Evolutionary conservation across 2,113 vertebrate species (phyloP).

Genomic region (Anthoscopus minutus): DNA sequence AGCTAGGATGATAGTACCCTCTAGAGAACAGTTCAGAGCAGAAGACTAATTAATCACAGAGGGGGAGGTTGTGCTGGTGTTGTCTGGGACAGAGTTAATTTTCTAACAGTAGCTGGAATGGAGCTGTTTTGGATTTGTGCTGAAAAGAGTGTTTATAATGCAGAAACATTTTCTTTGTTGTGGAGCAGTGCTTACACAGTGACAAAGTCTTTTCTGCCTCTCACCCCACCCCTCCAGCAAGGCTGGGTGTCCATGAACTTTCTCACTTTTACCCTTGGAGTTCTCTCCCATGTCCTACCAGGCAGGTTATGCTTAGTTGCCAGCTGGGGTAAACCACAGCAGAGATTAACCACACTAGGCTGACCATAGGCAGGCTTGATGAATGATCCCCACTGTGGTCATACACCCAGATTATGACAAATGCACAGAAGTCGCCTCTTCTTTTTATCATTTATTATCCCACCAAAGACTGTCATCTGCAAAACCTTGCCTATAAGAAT

Average conservation of each 20-base stretch:
- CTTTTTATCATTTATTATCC: neutral
- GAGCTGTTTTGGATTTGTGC: neutral
- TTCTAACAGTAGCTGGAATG: neutral
- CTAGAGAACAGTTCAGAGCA: neutral
- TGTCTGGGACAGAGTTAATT: neutral
- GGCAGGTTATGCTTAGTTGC: neutral
- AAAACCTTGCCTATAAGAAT: neutral
- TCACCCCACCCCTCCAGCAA: neutral
- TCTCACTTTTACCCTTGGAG: neutral
- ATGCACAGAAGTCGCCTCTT: neutral
- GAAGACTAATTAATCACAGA: conserved; percentile 37
- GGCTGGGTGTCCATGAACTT: neutral
- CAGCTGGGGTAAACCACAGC: neutral
- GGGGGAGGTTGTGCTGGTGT: neutral
- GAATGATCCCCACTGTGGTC: neutral
- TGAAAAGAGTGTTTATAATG: neutral
- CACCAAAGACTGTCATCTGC: neutral
- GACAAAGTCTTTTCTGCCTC: neutral
- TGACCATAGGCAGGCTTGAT: neutral
- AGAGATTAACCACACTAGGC: neutral
- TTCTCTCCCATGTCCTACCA: neutral
- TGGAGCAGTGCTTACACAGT: neutral
- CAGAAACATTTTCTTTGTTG: neutral
- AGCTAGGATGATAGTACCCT: neutral
- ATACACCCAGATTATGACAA: neutral